These are phyloP conservation scores for Ametastegia equiseti DNA, from an alignment of 2,888 invertebrate genomes.

Conservation along the genomic window DNA sequence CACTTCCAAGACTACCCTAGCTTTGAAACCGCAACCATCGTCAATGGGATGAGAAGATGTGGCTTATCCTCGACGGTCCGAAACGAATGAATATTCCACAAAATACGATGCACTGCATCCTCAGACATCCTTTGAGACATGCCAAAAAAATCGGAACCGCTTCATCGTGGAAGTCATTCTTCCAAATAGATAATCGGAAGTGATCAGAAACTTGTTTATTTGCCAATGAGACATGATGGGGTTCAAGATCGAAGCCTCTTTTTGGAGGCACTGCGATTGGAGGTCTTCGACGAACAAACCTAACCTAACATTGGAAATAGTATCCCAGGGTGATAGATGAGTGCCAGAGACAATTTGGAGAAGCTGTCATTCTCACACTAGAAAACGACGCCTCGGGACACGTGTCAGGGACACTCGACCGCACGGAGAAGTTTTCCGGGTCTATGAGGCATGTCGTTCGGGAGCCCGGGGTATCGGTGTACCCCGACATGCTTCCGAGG, in stretches of 20 bases:
- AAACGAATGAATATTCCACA: background rate
- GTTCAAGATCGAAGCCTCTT: background rate
- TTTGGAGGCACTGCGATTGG: too few species aligned
- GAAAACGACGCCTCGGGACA: slow-evolving; percentile 33
- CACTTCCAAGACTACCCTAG: too few species aligned
- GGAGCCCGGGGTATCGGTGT: background rate
- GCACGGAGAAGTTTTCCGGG: slow-evolving; percentile 1
- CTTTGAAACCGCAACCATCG: slow-evolving; percentile 3
- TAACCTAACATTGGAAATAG: slow-evolving; percentile 57
- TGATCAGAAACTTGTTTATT: too few species aligned
- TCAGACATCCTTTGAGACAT: too few species aligned
- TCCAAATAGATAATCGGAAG: too few species aligned
- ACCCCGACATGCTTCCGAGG: background rate
- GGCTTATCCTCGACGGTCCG: background rate
- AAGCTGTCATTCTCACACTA: slow-evolving; percentile 55
- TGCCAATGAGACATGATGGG: too few species aligned
- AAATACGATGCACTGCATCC: too few species aligned
- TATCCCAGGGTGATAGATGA: slow-evolving; percentile 57
- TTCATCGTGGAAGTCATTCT: too few species aligned
- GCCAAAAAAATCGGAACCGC: too few species aligned
- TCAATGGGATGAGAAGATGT: background rate
- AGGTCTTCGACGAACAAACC: background rate
- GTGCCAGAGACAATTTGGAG: slow-evolving; percentile 63
- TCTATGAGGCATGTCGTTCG: slow-evolving; percentile 9
- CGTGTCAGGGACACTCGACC: slow-evolving; percentile 31